Evolutionary conservation across 1,140 invertebrate genomes (phyloP).

Genomic region (Phthorimaea operculella): DNA sequence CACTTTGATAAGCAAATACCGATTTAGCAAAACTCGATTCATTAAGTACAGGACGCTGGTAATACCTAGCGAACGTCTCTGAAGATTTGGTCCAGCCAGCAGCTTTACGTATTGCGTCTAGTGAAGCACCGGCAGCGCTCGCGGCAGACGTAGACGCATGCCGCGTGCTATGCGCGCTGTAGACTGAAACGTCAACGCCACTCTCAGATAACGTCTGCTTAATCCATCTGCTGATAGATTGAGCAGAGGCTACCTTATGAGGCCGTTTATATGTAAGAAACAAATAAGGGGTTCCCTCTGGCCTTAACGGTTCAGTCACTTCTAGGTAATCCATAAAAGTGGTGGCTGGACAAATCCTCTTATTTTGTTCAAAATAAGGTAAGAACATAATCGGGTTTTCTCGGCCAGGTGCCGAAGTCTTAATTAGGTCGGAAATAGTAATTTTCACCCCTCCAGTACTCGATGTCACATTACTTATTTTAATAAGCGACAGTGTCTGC

Average conservation of each 20-base stretch:
- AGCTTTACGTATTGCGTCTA: constrained; percentile 19
- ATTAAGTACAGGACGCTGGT: constrained; percentile 14
- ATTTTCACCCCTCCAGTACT: background rate
- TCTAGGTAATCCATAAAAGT: too few species aligned
- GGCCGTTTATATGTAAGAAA: too few species aligned
- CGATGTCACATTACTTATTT: constrained; percentile 8
- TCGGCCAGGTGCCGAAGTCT: constrained; percentile 12
- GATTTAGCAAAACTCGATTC: constrained; percentile 4
- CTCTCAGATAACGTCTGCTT: too few species aligned
- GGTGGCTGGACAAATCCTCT: too few species aligned
- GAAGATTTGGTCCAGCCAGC: constrained; percentile 23
- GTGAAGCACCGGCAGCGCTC: constrained; percentile 9
- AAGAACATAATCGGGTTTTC: constrained; percentile 7
- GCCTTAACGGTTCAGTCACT: too few species aligned
- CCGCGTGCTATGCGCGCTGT: constrained; percentile 5
- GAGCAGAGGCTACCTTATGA: too few species aligned
- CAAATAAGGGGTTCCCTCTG: too few species aligned
- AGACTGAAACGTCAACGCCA: too few species aligned
- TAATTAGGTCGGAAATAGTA: constrained; percentile 14
- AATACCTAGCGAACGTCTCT: constrained; percentile 21
- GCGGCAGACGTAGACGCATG: constrained; percentile 14
- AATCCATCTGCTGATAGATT: too few species aligned
- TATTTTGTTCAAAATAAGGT: too few species aligned
- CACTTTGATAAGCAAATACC: background rate
- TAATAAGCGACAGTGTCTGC: constrained; percentile 15